A percentile compares a stretch with the other conserved stretches of the same genome.
Evolutionary conservation across 1,140 invertebrate species (phyloP).

Genomic region (Teleogryllus occipitalis): DNA sequence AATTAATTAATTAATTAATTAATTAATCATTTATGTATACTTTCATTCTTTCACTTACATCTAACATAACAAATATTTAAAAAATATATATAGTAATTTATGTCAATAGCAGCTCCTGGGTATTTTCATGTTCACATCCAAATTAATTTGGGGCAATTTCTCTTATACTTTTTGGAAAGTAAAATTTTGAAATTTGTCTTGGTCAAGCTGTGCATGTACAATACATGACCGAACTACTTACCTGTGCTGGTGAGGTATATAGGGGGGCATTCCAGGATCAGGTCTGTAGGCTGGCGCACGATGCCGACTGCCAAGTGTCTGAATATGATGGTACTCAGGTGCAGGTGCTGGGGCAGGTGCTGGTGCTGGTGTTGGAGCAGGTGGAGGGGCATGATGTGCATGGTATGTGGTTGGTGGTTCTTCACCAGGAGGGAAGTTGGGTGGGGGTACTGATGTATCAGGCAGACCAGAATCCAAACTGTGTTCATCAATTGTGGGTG

Average conservation of each 20-base stretch:
- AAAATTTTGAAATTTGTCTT: no score
- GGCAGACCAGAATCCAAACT: slow-evolving; percentile 21
- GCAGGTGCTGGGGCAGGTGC: neutral
- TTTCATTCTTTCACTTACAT: no score
- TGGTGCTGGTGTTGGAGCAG: neutral
- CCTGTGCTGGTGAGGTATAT: neutral
- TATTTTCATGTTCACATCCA: no score
- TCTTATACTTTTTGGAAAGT: no score
- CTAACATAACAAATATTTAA: no score
- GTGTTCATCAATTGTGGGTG: slow-evolving; percentile 56
- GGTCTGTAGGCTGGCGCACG: neutral
- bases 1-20: no score
- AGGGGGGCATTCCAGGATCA: neutral
- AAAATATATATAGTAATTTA: no score
- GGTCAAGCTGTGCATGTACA: no score
- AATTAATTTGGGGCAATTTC: no score
- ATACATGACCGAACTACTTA: neutral
- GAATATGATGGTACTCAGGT: neutral
- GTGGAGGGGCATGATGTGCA: neutral
- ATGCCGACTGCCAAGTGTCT: slow-evolving; percentile 9
- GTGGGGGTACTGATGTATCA: slow-evolving; percentile 26
- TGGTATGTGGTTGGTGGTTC: slow-evolving; percentile 6
- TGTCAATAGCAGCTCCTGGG: no score
- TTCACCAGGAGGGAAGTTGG: slow-evolving; percentile 20
- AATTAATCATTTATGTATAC: no score